Base-by-base conservation (phyloP, 2,888 invertebrate genomes). In the Morpho helenor region DNA sequence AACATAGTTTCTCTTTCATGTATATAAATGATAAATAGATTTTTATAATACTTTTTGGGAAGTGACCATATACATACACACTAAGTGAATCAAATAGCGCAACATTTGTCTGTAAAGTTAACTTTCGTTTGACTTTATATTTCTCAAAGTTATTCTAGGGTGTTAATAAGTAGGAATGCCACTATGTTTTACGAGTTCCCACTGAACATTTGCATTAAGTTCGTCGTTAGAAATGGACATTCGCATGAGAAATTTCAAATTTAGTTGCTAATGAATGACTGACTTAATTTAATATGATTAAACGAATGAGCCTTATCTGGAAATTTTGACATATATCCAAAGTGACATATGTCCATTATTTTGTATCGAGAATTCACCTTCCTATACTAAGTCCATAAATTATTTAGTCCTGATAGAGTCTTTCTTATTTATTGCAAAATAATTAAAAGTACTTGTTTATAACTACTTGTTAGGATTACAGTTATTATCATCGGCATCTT, bases 141-240 rank as follows among this genome's bases (percentile, higher is more conserved):
- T 46, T 40, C 52, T 45, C 46, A 16, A 46, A 46, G 53, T 46
- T 52, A 52, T 52, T 53, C 53, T 47, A 47, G 46, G 40, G 46
- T 53, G 53, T 53, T 53, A 53, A 47, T 53, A 53, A 53, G 53
- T 53, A 47, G 53, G 46, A 46, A 53, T 53, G 41, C 46, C 16
- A 53, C 53, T 53, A 39, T 53, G 46, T 53, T 46, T 41, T 53
- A 46, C 46, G 53, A 46, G 53, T 16, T 53, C 46, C 53, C 53
- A 41, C 53, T 46, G 46, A 46, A 53, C 46, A 53, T 53, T 53
- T 53, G 53, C 53, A 53, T 53, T 53, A 46, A 40, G 53, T 53
- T 53, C 45, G 46, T 53, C 46, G 46, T 53, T 46, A n/a, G 41
- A 53, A 46, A 47, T 53, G 53, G 46, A 53, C 44, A 52, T 46